Conservation (phyloP, 2,888 invertebrate genomes). For the Drosophila algonquin region DNA sequence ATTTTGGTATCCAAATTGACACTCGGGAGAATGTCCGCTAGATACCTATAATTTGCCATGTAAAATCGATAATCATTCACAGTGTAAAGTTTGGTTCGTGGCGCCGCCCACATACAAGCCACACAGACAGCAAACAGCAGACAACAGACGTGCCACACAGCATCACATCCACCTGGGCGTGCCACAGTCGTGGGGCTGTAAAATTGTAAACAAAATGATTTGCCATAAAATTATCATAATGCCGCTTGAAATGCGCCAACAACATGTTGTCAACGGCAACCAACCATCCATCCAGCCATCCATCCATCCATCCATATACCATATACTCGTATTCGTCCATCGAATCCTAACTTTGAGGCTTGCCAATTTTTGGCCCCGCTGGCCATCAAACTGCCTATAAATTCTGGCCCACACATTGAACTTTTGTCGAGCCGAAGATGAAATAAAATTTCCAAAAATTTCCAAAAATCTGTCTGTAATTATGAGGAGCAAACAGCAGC, state of each 20-base stretch:
- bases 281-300: background rate
- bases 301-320: constrained; percentile 17
- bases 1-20: constrained; percentile 36
- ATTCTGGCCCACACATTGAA: constrained; percentile 68
- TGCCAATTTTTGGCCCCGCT: constrained; percentile 57
- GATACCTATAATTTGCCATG: constrained; percentile 68
- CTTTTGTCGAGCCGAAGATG: constrained; percentile 33
- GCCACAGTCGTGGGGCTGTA: constrained; percentile 47
- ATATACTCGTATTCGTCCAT: background rate
- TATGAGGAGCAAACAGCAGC: constrained; percentile 37
- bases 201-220: constrained; percentile 80
- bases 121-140: too few species aligned
- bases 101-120: constrained; percentile 44
- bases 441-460: constrained; percentile 45
- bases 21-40: constrained; percentile 30
- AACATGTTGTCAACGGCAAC: constrained; percentile 76
- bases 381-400: constrained; percentile 76
- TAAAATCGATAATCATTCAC: constrained; percentile 78
- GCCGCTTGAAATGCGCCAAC: constrained; percentile 77
- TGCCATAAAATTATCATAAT: constrained; percentile 80
- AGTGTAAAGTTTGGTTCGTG: constrained; percentile 52
- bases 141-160: background rate
- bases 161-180: constrained; percentile 32
- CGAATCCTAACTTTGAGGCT: constrained; percentile 39
- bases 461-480: constrained; percentile 25